Evolutionary conservation across 2,888 invertebrate species (phyloP).

Genomic region (Ennomos quercinarius): DNA sequence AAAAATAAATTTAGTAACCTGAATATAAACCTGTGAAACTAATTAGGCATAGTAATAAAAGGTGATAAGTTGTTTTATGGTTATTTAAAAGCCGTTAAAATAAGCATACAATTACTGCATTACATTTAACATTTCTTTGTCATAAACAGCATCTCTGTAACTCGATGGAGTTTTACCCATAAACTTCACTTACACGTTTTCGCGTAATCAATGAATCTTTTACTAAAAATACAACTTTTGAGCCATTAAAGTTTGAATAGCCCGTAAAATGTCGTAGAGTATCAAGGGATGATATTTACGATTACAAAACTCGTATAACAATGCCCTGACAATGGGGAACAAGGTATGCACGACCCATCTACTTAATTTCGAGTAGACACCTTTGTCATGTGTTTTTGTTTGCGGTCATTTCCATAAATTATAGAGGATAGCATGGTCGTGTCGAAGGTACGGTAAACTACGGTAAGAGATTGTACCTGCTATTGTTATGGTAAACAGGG

Average conservation of each 20-base stretch:
- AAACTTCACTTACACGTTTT: slow-evolving; percentile 3
- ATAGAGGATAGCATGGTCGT: slow-evolving; percentile 69
- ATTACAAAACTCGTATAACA: slow-evolving; percentile 63
- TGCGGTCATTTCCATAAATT: slow-evolving; percentile 84
- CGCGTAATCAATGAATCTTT: slow-evolving; percentile 17
- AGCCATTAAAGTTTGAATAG: slow-evolving; percentile 37
- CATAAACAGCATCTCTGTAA: neutral
- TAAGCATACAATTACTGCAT: no score
- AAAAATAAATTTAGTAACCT: no score
- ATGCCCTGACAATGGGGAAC: slow-evolving; percentile 74
- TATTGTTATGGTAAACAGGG: slow-evolving; percentile 78
- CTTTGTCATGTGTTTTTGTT: slow-evolving; percentile 83
- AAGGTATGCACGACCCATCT: slow-evolving; percentile 76
- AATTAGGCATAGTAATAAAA: no score
- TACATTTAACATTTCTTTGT: no score
- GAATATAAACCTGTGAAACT: no score
- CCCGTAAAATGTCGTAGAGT: slow-evolving; percentile 46
- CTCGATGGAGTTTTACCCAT: neutral
- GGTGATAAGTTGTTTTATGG: no score
- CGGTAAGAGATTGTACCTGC: slow-evolving; percentile 68
- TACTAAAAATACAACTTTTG: slow-evolving; percentile 16
- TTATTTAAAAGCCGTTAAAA: no score
- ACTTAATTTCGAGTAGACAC: slow-evolving; percentile 84
- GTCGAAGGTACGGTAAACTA: slow-evolving; percentile 47
- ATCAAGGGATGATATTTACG: slow-evolving; percentile 74